These are phyloP conservation scores for Megathymus violae DNA, from an alignment of 1,140 invertebrate species.

Conservation along the genomic window DNA sequence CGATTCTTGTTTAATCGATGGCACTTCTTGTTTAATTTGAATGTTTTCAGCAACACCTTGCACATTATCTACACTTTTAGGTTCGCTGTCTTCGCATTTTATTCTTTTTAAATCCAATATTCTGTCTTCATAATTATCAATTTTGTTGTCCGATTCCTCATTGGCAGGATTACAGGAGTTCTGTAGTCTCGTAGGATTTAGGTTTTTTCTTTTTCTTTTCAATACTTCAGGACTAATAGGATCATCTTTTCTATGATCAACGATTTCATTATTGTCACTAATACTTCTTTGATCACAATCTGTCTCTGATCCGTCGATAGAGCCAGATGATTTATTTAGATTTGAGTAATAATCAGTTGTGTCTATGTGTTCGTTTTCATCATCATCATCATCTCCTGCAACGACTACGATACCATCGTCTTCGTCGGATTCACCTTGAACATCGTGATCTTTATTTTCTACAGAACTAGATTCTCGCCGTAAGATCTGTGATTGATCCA, in stretches of 20 bases:
- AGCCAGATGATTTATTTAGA: conserved; percentile 66
- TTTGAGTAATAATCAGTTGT: conserved; percentile 80
- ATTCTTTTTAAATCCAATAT: conserved; percentile 73
- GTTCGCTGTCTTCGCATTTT: conserved; percentile 60
- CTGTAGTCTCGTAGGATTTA: conserved; percentile 92
- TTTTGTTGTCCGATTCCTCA: conserved; percentile 42
- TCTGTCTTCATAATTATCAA: conserved; percentile 51
- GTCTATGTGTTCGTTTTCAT: conserved; percentile 85
- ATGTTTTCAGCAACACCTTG: conserved; percentile 43
- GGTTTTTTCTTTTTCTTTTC: conserved; percentile 94
- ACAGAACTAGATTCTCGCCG: conserved; percentile 69
- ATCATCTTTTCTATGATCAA: conserved; percentile 72
- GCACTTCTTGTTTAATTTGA: conserved; percentile 57
- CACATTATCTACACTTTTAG: conserved; percentile 29
- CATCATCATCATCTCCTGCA: conserved; percentile 86
- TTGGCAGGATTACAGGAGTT: conserved; percentile 50
- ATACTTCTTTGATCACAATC: conserved; percentile 88
- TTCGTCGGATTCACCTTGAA: conserved; percentile 79
- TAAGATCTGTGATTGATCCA: conserved; percentile 74
- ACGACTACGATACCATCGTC: conserved; percentile 87
- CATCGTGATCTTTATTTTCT: conserved; percentile 81
- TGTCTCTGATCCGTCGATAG: conserved; percentile 84
- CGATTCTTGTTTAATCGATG: conserved; percentile 60
- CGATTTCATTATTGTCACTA: conserved; percentile 90
- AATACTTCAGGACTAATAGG: conserved; percentile 76